A percentile compares a stretch with the other conserved stretches of the same genome.
These are phyloP conservation scores for Willisornis vidua DNA, from an alignment of 2,113 vertebrate species.

Conservation along the genomic window DNA sequence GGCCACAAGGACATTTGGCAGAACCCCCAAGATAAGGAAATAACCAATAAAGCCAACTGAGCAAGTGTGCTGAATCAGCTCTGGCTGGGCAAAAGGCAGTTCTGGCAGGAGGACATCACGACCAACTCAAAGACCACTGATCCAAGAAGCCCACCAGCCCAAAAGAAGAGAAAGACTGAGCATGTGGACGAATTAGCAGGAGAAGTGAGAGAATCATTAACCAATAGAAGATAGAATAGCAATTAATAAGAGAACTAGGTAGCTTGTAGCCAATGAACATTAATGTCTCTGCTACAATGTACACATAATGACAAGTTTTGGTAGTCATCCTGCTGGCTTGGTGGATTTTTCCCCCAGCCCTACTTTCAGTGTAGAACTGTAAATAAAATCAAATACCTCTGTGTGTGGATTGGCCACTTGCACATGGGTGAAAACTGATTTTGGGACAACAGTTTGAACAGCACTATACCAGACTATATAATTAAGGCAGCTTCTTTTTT, in stretches of 20 bases:
- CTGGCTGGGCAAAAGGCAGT: not conserved
- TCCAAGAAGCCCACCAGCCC: not conserved
- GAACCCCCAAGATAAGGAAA: not conserved
- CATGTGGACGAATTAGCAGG: not conserved
- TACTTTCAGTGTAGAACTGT: not conserved
- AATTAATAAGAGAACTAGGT: not conserved
- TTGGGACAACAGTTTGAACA: not conserved
- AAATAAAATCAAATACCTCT: not conserved
- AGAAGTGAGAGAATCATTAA: not conserved
- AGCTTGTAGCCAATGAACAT: not conserved
- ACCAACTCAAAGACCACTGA: not conserved
- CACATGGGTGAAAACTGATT: not conserved
- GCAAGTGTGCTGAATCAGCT: not conserved
- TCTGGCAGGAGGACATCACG: not conserved
- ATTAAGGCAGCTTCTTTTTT: not conserved
- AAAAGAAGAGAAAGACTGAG: not conserved
- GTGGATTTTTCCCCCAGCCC: not conserved
- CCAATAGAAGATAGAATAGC: not conserved
- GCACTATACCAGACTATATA: not conserved
- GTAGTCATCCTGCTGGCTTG: not conserved
- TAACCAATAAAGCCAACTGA: not conserved
- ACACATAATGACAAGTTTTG: not conserved
- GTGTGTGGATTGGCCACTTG: not conserved
- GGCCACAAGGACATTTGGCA: too few relatives aligned
- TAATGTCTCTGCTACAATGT: not conserved